Conservation (phyloP, 2,797 vertebrate genomes). For the Xenopus petersii region DNA sequence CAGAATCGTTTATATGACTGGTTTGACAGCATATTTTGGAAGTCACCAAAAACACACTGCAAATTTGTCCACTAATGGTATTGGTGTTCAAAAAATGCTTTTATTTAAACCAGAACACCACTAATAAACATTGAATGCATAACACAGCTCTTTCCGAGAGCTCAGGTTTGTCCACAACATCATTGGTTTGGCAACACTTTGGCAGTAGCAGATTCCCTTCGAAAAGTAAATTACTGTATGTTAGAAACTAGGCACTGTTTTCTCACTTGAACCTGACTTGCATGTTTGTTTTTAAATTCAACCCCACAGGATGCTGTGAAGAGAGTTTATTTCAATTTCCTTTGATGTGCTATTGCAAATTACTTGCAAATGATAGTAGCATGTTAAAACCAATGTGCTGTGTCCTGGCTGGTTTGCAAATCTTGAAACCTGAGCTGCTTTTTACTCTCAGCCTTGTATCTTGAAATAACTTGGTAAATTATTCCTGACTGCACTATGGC, state of each 20-base stretch:
- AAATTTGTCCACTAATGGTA: no score
- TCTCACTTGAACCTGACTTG: constrained; percentile 59
- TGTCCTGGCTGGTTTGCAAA: neutral
- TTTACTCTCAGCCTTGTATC: constrained; percentile 6
- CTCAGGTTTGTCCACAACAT: constrained; percentile 3
- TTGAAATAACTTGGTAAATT: neutral
- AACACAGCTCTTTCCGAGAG: constrained; percentile 1
- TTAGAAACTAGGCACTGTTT: constrained; percentile 59
- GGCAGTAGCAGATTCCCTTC: constrained; percentile 12
- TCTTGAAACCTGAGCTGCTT: constrained; percentile 27
- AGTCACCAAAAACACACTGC: no score
- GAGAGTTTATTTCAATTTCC: constrained; percentile 36
- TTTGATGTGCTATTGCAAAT: constrained; percentile 50
- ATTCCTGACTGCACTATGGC: neutral
- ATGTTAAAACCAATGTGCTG: constrained; percentile 34
- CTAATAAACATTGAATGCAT: constrained; percentile 18
- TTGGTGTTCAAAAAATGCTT: no score
- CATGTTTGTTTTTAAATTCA: constrained; percentile 57
- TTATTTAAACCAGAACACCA: neutral
- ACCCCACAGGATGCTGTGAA: constrained; percentile 51
- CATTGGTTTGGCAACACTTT: constrained; percentile 26
- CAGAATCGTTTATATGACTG: no score
- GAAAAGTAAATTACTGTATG: constrained; percentile 48
- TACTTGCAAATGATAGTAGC: constrained; percentile 41
- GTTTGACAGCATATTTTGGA: no score